Conservation (phyloP, 2,797 vertebrate species). For the Oryzias sinensis region DNA sequence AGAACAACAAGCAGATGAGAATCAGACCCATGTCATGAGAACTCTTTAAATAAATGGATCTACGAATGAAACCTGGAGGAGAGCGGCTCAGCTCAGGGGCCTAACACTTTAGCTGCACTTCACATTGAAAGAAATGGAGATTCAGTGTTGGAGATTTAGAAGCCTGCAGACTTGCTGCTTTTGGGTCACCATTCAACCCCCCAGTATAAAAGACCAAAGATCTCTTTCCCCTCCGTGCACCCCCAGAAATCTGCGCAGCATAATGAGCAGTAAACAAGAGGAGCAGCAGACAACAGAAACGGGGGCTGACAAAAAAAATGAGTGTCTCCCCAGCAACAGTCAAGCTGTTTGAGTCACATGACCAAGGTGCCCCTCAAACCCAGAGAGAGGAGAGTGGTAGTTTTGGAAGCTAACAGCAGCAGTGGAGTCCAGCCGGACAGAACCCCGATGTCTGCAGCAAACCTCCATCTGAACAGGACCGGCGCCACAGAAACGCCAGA, state of each 20-base stretch:
- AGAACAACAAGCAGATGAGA: background rate
- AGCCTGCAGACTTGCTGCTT: conserved; percentile 23
- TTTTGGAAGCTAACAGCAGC: conserved; percentile 51
- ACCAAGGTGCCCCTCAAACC: conserved; percentile 40
- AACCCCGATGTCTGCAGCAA: conserved; percentile 17
- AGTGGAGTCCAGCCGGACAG: conserved; percentile 41
- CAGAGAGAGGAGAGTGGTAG: conserved; percentile 29
- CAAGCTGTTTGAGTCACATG: conserved; percentile 67
- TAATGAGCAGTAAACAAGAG: conserved; percentile 74
- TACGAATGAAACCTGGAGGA: background rate
- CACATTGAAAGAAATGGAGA: background rate
- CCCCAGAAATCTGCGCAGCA: conserved; percentile 51
- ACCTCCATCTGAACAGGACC: conserved; percentile 54
- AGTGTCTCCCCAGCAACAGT: conserved; percentile 61
- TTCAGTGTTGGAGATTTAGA: background rate
- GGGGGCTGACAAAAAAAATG: conserved; percentile 46
- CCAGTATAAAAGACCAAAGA: conserved; percentile 38
- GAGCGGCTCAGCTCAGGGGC: background rate
- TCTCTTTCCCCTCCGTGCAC: conserved; percentile 32
- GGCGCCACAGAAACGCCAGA: conserved; percentile 30
- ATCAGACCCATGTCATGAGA: background rate
- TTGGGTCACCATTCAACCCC: conserved; percentile 39
- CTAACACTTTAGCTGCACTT: background rate
- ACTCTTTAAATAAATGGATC: background rate
- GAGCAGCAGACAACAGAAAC: conserved; percentile 25